These are phyloP conservation scores for Eulithis testata DNA, from an alignment of 2,888 invertebrate genomes.

Conservation along the genomic window DNA sequence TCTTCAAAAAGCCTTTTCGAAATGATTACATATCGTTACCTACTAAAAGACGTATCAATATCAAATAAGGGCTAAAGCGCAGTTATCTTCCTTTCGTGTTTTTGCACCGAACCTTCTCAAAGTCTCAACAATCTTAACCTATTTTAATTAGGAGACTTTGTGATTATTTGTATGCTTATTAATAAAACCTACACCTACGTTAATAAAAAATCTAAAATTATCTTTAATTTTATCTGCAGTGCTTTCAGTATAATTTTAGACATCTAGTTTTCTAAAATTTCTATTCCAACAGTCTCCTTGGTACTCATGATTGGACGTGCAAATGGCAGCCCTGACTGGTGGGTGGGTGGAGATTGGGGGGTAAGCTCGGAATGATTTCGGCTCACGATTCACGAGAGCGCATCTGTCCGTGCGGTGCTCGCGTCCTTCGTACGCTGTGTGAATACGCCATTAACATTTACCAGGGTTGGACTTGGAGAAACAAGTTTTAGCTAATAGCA, in stretches of 20 bases:
- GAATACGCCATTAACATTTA: constrained; percentile 55
- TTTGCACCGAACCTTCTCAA: no score
- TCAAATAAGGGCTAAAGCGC: no score
- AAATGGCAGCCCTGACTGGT: constrained; percentile 32
- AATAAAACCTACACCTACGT: background rate
- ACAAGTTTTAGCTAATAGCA: background rate
- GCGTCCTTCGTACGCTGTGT: constrained; percentile 70
- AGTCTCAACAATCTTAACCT: no score
- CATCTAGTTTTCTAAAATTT: constrained; percentile 10
- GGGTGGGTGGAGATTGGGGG: constrained; percentile 33
- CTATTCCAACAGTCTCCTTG: constrained; percentile 22
- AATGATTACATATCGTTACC: no score
- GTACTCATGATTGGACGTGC: constrained; percentile 25
- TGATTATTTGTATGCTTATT: no score
- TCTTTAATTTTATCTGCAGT: background rate
- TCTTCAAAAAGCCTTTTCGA: no score
- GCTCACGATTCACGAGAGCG: constrained; percentile 71
- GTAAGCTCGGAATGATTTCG: constrained; percentile 50
- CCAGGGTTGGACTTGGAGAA: constrained; percentile 56
- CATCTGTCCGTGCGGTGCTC: constrained; percentile 71
- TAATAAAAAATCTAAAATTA: background rate
- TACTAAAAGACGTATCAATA: no score
- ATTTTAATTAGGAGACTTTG: no score
- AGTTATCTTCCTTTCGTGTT: no score
- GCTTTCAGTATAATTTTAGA: constrained; percentile 6